These are phyloP conservation scores for Pelvicachromis taeniatus DNA, from an alignment of 2,113 vertebrate species.

Conservation along the genomic window DNA sequence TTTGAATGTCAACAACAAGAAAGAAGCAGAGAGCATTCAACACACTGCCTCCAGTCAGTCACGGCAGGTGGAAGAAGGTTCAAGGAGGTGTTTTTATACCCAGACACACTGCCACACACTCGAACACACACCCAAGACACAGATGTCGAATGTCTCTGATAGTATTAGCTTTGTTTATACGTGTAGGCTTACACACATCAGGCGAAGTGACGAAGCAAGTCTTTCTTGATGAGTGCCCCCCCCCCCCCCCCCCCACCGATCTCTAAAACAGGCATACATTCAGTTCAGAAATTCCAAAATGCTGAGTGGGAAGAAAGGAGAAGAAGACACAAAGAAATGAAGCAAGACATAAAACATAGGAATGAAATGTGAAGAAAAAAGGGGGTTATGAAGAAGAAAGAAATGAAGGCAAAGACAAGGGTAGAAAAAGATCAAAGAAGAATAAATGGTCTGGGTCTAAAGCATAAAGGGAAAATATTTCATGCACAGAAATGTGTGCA, in stretches of 20 bases:
- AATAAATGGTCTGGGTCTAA: not conserved
- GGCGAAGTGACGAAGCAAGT: slow-evolving; percentile 37
- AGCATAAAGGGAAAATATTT: not conserved
- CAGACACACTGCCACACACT: slow-evolving; percentile 3
- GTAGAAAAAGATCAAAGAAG: not conserved
- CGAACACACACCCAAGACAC: not conserved
- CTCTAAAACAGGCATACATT: slow-evolving; percentile 33
- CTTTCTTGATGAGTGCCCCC: slow-evolving; percentile 61
- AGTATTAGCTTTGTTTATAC: slow-evolving; percentile 52
- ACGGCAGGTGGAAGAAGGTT: slow-evolving; percentile 60
- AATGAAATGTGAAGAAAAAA: not conserved
- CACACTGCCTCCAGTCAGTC: slow-evolving; percentile 63
- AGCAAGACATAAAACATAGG: slow-evolving; percentile 13
- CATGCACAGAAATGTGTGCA: not conserved
- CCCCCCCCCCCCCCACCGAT: not conserved
- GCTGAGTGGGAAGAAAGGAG: slow-evolving; percentile 43
- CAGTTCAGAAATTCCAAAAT: slow-evolving; percentile 36
- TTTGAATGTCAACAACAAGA: slow-evolving; percentile 62
- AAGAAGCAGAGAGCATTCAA: slow-evolving; percentile 32
- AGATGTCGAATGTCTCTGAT: slow-evolving; percentile 45
- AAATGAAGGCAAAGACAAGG: not conserved
- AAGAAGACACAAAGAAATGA: slow-evolving; percentile 1
- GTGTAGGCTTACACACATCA: slow-evolving; percentile 1
- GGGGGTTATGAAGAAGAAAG: not conserved
- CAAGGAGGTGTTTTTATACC: slow-evolving; percentile 43